Evolutionary conservation across 2,113 vertebrate species (phyloP).

Genomic region (Strigops habroptila): DNA sequence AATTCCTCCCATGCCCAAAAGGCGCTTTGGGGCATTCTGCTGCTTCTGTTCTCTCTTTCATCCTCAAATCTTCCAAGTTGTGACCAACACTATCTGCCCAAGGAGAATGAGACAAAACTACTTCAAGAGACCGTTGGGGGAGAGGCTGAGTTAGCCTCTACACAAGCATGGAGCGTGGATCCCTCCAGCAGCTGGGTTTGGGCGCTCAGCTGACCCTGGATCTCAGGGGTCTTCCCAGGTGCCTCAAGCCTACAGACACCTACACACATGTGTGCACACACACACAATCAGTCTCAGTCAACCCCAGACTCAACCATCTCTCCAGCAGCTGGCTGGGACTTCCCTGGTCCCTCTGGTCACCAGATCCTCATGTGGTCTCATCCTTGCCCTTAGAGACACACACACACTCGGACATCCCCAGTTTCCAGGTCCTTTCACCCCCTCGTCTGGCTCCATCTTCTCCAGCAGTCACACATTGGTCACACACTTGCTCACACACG

Average conservation of each 20-base stretch:
- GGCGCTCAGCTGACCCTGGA: background rate
- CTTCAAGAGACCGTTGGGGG: background rate
- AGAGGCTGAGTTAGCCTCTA: background rate
- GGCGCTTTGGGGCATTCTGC: background rate
- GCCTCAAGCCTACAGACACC: background rate
- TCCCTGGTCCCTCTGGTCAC: background rate
- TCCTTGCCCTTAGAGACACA: background rate
- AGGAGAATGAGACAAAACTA: background rate
- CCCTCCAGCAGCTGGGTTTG: background rate
- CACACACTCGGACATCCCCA: background rate
- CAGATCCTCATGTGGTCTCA: background rate
- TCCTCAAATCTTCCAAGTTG: background rate
- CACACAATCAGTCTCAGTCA: background rate
- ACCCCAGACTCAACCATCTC: background rate
- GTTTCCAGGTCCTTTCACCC: background rate
- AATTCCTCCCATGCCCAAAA: background rate
- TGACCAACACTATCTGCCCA: background rate
- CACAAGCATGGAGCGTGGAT: fast-evolving
- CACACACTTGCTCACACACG: too few relatives aligned
- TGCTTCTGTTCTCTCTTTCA: background rate
- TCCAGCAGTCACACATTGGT: background rate
- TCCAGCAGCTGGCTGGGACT: background rate
- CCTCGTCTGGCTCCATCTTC: background rate
- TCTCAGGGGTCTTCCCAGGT: background rate
- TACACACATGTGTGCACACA: background rate